These are phyloP conservation scores for Zaprionus kolodkinae DNA, from an alignment of 1,140 invertebrate genomes.

Conservation along the genomic window DNA sequence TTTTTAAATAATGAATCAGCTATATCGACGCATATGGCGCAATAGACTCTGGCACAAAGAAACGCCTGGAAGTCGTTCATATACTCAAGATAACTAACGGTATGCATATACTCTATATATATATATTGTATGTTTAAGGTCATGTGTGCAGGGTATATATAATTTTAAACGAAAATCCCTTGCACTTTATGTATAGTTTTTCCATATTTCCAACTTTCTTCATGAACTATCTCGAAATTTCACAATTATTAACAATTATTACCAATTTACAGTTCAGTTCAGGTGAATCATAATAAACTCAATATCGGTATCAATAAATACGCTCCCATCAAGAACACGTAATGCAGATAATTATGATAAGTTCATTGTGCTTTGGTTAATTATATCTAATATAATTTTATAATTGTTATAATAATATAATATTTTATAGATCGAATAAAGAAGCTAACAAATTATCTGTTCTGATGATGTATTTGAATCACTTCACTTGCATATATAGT, in stretches of 20 bases:
- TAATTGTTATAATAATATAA: background rate
- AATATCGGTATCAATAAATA: background rate
- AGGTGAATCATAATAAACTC: background rate
- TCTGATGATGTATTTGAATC: background rate
- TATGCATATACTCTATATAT: background rate
- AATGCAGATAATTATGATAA: background rate
- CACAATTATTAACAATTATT: too few relatives aligned
- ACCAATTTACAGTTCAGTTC: too few relatives aligned
- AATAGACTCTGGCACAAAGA: constrained; percentile 62
- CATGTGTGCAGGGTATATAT: too few relatives aligned
- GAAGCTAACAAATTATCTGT: background rate
- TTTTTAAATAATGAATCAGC: background rate
- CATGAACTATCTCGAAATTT: background rate
- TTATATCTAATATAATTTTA: background rate
- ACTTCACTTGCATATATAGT: background rate
- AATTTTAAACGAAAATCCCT: too few relatives aligned
- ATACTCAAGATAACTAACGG: background rate
- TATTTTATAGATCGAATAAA: background rate
- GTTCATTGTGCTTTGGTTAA: background rate
- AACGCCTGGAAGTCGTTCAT: constrained; percentile 17
- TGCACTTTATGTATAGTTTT: too few relatives aligned
- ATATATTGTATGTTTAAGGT: background rate
- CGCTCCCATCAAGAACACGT: background rate
- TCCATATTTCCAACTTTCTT: background rate
- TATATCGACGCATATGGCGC: constrained; percentile 25